Evolutionary conservation across 2,888 invertebrate species (phyloP).

Genomic region (Acronicta psi): DNA sequence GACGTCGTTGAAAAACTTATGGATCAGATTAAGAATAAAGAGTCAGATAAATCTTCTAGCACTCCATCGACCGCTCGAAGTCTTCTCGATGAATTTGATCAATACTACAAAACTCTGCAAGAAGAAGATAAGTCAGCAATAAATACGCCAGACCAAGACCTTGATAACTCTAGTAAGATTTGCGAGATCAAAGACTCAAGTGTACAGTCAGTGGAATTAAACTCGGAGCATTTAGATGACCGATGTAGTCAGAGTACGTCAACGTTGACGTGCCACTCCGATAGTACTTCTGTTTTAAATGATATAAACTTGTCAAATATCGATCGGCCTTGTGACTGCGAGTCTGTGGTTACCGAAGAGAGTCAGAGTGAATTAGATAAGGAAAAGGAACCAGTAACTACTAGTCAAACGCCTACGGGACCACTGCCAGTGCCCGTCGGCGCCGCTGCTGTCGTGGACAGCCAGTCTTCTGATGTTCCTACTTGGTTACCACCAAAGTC

Average conservation of each 20-base stretch:
- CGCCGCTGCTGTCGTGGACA: constrained; percentile 62
- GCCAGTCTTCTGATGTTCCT: constrained; percentile 49
- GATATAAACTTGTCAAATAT: constrained; percentile 19
- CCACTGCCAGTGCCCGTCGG: constrained; percentile 79
- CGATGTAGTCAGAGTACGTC: constrained; percentile 28
- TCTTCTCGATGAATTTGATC: constrained; percentile 81
- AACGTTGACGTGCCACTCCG: constrained; percentile 33
- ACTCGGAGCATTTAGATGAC: constrained; percentile 24
- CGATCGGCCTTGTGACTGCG: constrained; percentile 28
- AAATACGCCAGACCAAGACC: constrained; percentile 51
- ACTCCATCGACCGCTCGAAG: constrained; percentile 83
- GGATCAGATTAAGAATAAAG: constrained; percentile 73
- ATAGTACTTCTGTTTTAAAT: neutral
- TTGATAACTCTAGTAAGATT: constrained; percentile 33
- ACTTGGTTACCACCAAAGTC: constrained; percentile 56
- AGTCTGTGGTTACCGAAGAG: constrained; percentile 10
- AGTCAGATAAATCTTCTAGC: constrained; percentile 67
- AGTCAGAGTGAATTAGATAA: constrained; percentile 20
- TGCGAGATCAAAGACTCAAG: constrained; percentile 54
- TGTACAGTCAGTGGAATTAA: constrained; percentile 30
- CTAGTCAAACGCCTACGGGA: constrained; percentile 63
- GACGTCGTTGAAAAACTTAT: constrained; percentile 73
- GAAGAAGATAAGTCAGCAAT: constrained; percentile 63
- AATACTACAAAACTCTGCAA: constrained; percentile 75
- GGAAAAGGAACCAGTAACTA: constrained; percentile 21